Evolutionary conservation across 1,140 invertebrate genomes (phyloP).

Genomic region (Scaptomyza pallida): DNA sequence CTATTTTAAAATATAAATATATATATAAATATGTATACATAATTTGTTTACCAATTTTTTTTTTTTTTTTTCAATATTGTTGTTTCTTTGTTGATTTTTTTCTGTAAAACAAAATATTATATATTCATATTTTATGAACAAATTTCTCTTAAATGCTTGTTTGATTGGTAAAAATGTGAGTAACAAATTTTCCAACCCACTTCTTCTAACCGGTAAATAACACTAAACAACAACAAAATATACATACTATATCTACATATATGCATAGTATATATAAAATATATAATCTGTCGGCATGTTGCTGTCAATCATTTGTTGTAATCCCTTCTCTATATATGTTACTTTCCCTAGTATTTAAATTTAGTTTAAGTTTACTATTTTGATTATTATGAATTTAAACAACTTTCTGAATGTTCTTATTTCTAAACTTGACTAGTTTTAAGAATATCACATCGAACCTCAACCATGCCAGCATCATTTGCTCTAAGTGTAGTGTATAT

Average conservation of each 20-base stretch:
- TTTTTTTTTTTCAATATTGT: conserved; percentile 50
- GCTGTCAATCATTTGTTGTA: conserved; percentile 53
- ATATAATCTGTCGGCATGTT: conserved; percentile 62
- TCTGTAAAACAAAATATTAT: conserved; percentile 48
- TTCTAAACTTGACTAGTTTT: neutral
- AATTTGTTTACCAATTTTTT: conserved; percentile 50
- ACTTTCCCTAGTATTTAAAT: conserved; percentile 18
- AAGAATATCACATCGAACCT: too few species aligned
- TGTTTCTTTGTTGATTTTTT: conserved; percentile 60
- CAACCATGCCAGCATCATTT: neutral
- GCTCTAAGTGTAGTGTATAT: neutral
- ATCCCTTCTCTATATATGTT: conserved; percentile 8
- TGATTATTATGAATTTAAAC: neutral
- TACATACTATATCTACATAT: conserved; percentile 25
- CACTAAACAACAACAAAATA: conserved; percentile 14
- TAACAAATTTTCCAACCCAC: conserved; percentile 78
- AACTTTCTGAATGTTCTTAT: neutral
- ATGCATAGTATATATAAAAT: conserved; percentile 17
- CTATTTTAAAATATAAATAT: conserved; percentile 28
- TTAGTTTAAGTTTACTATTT: neutral
- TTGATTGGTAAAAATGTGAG: conserved; percentile 84
- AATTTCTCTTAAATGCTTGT: conserved; percentile 84
- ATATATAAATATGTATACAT: conserved; percentile 44
- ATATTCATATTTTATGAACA: conserved; percentile 66
- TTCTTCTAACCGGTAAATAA: conserved; percentile 69